Conservation (phyloP, 2,797 vertebrate species). For the Manis pentadactyla region DNA sequence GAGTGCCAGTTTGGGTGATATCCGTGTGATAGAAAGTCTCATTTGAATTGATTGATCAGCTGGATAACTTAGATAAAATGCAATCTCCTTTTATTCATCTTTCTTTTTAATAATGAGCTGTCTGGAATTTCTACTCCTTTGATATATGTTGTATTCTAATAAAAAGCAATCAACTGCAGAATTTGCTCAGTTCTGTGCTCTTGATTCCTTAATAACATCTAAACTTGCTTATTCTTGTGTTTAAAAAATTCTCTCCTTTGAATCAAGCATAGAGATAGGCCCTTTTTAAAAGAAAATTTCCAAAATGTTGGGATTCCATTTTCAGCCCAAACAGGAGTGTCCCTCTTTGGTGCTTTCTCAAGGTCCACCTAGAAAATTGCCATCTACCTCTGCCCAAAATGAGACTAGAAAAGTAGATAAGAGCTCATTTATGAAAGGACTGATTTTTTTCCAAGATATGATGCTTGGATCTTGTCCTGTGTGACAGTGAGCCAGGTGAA, state of each 20-base stretch:
- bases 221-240: slow-evolving; percentile 17
- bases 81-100: slow-evolving; percentile 80
- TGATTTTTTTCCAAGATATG: background rate
- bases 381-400: background rate
- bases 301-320: slow-evolving; percentile 38
- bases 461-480: background rate
- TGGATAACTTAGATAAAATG: slow-evolving; percentile 82
- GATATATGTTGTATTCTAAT: slow-evolving; percentile 56
- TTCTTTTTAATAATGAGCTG: slow-evolving; percentile 82
- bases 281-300: slow-evolving; percentile 14
- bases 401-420: slow-evolving; percentile 19
- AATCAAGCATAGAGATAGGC: background rate
- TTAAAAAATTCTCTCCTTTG: slow-evolving; percentile 54
- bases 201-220: slow-evolving; percentile 57
- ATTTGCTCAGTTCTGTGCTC: slow-evolving; percentile 45
- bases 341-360: slow-evolving; percentile 26
- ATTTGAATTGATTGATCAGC: slow-evolving; percentile 85
- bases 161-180: slow-evolving; percentile 68
- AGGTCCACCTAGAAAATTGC: slow-evolving; percentile 52
- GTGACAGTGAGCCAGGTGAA: background rate
- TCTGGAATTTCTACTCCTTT: slow-evolving; percentile 68
- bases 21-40: slow-evolving; percentile 73
- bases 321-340: slow-evolving; percentile 18
- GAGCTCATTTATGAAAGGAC: slow-evolving; percentile 42
- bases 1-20: slow-evolving; percentile 71